These are phyloP conservation scores for Troilus luridus DNA, from an alignment of 2,888 invertebrate genomes.

Conservation along the genomic window DNA sequence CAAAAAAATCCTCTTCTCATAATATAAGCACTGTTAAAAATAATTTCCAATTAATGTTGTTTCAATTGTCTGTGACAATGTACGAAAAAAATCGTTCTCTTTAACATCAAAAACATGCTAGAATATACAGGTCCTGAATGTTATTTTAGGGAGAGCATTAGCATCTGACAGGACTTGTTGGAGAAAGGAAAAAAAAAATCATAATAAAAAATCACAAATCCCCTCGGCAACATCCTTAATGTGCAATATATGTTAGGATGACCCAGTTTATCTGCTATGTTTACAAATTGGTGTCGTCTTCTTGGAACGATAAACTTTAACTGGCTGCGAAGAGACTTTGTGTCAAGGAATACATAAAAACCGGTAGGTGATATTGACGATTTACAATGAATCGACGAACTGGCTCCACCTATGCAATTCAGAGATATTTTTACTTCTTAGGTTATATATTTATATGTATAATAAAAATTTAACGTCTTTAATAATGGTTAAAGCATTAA, in stretches of 20 bases:
- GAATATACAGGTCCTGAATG: background rate
- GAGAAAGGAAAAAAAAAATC: background rate
- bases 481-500: too few relatives aligned
- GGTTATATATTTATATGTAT: too few relatives aligned
- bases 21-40: too few relatives aligned
- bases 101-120: background rate
- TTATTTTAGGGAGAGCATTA: constrained; percentile 1
- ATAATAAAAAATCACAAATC: background rate
- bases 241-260: background rate
- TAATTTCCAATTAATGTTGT: background rate
- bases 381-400: background rate
- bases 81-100: background rate
- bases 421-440: too few relatives aligned
- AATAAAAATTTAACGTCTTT: too few relatives aligned
- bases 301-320: background rate
- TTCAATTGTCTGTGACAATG: background rate
- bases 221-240: constrained; percentile 23
- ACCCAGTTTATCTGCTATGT: constrained; percentile 3
- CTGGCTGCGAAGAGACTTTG: background rate
- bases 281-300: constrained; percentile 1
- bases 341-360: background rate
- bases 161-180: background rate
- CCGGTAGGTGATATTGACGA: background rate
- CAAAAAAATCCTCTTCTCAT: too few relatives aligned
- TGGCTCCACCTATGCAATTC: background rate